Conservation (phyloP, 2,797 vertebrate species). For the Avahi laniger region DNA sequence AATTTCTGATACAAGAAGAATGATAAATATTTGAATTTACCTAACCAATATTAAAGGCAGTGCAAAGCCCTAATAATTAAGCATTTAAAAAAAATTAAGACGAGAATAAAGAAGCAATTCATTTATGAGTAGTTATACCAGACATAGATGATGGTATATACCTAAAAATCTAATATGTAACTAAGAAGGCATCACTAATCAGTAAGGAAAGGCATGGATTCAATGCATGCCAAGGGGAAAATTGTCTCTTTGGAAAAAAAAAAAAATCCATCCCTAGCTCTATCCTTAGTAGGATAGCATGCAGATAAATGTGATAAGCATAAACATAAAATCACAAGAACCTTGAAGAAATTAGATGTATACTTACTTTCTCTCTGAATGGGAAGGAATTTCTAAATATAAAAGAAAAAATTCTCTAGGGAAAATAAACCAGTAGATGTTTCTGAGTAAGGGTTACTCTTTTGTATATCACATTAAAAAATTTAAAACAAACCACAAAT, state of each 20-base stretch:
- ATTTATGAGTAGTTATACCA: not conserved
- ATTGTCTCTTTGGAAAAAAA: not conserved
- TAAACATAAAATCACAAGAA: constrained; percentile 19
- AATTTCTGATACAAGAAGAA: not conserved
- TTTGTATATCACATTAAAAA: constrained; percentile 23
- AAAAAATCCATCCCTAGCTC: not conserved
- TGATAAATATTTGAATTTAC: not conserved
- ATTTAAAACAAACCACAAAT: constrained; percentile 38
- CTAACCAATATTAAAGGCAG: not conserved
- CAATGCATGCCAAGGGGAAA: not conserved
- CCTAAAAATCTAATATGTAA: not conserved
- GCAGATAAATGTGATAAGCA: constrained; percentile 2
- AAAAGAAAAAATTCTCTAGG: not conserved
- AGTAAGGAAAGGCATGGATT: not conserved
- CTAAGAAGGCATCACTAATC: not conserved
- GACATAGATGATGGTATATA: not conserved
- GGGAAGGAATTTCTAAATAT: constrained; percentile 28
- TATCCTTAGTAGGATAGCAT: constrained; percentile 37
- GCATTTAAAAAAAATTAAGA: not conserved
- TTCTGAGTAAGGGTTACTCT: constrained; percentile 11
- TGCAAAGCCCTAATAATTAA: not conserved
- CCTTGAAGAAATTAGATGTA: constrained; percentile 32
- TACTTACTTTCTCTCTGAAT: constrained; percentile 13
- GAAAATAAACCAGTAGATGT: not conserved
- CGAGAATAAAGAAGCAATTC: not conserved